Conservation (phyloP, 2,888 invertebrate species). For the Phyllotreta striolata region DNA sequence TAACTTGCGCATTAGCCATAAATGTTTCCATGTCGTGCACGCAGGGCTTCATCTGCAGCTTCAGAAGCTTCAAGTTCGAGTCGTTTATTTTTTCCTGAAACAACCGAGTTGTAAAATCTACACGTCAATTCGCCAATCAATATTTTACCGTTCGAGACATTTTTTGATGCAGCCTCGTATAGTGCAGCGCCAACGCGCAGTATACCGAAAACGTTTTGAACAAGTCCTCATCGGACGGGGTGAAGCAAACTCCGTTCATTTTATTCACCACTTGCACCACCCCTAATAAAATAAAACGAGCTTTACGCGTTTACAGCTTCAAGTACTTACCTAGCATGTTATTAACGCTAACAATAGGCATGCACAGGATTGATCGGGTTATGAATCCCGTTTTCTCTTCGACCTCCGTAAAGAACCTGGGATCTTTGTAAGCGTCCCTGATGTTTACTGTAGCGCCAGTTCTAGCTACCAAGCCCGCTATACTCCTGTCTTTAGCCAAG, state of each 20-base stretch:
- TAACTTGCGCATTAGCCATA: constrained; percentile 59
- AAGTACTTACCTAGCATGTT: constrained; percentile 49
- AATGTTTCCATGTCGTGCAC: constrained; percentile 63
- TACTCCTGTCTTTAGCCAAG: constrained; percentile 63
- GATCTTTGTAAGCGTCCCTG: constrained; percentile 66
- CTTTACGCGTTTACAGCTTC: too few species aligned
- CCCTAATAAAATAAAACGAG: constrained; percentile 56
- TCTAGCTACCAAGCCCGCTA: constrained; percentile 65
- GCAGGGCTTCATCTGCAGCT: constrained; percentile 65
- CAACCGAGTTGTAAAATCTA: constrained; percentile 52
- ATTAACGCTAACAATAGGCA: constrained; percentile 64
- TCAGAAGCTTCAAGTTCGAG: constrained; percentile 59
- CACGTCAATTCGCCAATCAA: not conserved
- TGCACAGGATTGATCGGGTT: constrained; percentile 65
- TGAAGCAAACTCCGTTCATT: constrained; percentile 61
- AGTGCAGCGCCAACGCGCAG: constrained; percentile 67
- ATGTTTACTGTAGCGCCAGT: constrained; percentile 65
- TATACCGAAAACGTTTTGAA: constrained; percentile 67
- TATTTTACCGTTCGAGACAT: constrained; percentile 60
- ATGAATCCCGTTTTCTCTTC: constrained; percentile 67
- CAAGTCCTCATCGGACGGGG: constrained; percentile 64
- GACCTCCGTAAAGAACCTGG: constrained; percentile 64
- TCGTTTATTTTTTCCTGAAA: constrained; percentile 45
- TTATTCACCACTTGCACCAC: constrained; percentile 69
- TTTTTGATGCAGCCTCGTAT: constrained; percentile 64